These are phyloP conservation scores for Paraplagusia blochii DNA, from an alignment of 2,113 vertebrate genomes.

Conservation along the genomic window DNA sequence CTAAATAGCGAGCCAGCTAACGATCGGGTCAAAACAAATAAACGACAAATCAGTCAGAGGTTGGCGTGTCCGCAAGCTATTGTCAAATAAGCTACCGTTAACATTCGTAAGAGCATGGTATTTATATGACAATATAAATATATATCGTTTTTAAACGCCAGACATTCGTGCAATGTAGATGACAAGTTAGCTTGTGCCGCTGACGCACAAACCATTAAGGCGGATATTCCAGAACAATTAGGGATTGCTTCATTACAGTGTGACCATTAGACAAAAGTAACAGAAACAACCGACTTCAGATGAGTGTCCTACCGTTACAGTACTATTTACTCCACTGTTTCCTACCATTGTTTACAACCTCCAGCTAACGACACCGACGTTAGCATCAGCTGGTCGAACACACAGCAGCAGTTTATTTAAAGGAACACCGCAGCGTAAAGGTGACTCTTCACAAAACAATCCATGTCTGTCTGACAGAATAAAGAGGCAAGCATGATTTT, in stretches of 20 bases:
- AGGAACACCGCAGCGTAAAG: too few species aligned
- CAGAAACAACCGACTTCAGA: background rate
- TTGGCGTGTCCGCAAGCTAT: too few species aligned
- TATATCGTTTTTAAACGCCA: too few species aligned
- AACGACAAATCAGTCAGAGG: too few species aligned
- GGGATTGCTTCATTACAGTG: background rate
- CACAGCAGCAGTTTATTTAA: too few species aligned
- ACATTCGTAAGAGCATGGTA: too few species aligned
- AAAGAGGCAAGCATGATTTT: too few species aligned
- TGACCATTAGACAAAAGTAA: background rate
- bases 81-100: too few species aligned
- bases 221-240: background rate
- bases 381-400: slow-evolving; percentile 14
- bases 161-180: slow-evolving; percentile 6
- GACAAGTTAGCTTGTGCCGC: slow-evolving; percentile 45
- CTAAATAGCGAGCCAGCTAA: background rate
- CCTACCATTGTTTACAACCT: slow-evolving; percentile 21
- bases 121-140: too few species aligned
- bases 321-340: background rate
- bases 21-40: background rate
- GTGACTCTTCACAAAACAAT: too few species aligned
- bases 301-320: slow-evolving; percentile 29
- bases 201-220: slow-evolving; percentile 22
- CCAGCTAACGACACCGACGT: slow-evolving; percentile 21
- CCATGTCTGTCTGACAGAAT: too few species aligned